Conservation (phyloP, 1,140 invertebrate species). For the Vollenhovia emeryi region DNA sequence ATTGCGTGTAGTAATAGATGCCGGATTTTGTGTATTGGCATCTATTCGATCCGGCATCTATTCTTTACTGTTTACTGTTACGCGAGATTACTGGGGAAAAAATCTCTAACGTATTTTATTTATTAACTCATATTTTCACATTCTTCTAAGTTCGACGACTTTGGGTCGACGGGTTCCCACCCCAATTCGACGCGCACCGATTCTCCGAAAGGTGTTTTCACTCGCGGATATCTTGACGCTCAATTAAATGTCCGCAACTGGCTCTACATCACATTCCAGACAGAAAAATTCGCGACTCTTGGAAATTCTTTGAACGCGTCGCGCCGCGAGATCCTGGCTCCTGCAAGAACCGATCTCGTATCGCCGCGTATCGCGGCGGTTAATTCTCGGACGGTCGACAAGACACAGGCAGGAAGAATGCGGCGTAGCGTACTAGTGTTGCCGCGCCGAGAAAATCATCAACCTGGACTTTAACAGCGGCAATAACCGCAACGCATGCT, state of each 20-base stretch:
- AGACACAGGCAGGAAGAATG: conserved; percentile 43
- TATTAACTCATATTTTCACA: conserved; percentile 7
- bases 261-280: background rate
- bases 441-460: conserved; percentile 43
- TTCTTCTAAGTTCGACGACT: background rate
- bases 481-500: conserved; percentile 43
- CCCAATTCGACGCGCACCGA: background rate
- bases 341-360: conserved; percentile 39
- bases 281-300: conserved; percentile 11
- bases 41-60: no score
- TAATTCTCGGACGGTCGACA: conserved; percentile 34
- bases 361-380: conserved; percentile 23
- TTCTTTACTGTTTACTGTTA: no score
- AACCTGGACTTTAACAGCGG: conserved; percentile 43
- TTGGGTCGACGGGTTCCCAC: background rate
- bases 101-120: no score
- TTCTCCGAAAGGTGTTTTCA: conserved; percentile 1
- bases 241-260: background rate
- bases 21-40: no score
- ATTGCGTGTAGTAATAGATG: no score
- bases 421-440: background rate
- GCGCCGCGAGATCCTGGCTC: background rate
- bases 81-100: background rate
- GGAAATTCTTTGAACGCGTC: conserved; percentile 26
- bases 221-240: background rate